Conservation (phyloP, 2,113 vertebrate genomes). For the Dunckerocampus dactyliophorus region DNA sequence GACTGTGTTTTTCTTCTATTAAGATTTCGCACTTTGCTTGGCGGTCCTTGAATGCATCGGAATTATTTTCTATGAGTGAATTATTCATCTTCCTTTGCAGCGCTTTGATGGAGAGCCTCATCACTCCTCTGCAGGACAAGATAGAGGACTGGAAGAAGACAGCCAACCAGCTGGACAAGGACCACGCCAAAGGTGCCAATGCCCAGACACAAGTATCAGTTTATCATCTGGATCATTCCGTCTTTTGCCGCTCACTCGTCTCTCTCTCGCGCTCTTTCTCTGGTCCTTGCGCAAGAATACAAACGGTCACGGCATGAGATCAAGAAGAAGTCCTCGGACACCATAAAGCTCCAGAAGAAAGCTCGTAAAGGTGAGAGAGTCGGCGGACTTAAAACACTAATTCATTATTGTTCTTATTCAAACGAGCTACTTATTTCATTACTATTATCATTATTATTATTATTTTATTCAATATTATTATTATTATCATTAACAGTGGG, state of each 20-base stretch:
- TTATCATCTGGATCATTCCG: no score
- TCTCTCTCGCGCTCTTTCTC: background rate
- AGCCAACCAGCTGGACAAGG: conserved; percentile 93
- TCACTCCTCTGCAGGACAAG: conserved; percentile 93
- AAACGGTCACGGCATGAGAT: conserved; percentile 96
- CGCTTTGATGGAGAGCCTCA: conserved; percentile 93
- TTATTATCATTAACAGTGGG: no score
- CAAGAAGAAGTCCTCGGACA: conserved; percentile 98
- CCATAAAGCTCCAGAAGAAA: conserved; percentile 96
- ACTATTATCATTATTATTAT: no score
- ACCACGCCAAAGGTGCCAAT: conserved; percentile 87
- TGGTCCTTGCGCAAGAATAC: conserved; percentile 77
- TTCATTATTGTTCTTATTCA: no score
- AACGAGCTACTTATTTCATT: no score
- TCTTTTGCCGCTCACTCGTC: no score
- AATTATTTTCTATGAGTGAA: no score
- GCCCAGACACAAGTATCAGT: background rate
- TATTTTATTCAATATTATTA: no score
- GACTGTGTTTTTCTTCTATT: no score
- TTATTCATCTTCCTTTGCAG: conserved; percentile 55
- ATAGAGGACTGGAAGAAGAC: conserved; percentile 99
- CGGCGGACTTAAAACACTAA: no score
- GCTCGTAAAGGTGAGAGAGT: conserved; percentile 87
- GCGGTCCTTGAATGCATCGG: no score
- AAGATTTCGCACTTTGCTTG: no score